Evolutionary conservation across 2,113 vertebrate genomes (phyloP).

Genomic region (Notiomystis cincta): DNA sequence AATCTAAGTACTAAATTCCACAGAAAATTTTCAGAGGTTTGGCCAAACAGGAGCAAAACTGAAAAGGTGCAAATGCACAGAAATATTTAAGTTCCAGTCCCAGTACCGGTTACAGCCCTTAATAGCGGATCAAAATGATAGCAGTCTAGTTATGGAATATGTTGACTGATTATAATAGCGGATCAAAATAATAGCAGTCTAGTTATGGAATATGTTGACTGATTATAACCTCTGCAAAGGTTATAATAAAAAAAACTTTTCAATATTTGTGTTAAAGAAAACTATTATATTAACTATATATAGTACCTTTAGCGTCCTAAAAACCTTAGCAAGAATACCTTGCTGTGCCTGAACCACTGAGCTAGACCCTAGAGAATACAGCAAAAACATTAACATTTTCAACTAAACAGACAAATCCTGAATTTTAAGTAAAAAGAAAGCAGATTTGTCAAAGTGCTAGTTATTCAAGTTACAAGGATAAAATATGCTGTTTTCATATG

Average conservation of each 20-base stretch:
- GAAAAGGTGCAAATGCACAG: neutral
- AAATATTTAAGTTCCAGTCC: neutral
- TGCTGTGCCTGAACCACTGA: neutral
- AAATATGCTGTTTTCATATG: neutral
- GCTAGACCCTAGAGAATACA: neutral
- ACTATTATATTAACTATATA: neutral
- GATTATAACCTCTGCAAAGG: neutral
- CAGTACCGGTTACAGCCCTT: neutral
- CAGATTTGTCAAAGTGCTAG: neutral
- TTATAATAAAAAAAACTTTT: neutral
- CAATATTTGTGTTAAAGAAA: neutral
- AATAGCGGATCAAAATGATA: rapidly evolving
- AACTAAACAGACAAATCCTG: neutral
- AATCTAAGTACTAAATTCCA: neutral
- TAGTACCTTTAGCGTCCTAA: neutral
- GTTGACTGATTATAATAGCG: neutral
- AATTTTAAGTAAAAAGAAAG: neutral
- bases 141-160: neutral
- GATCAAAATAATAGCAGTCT: neutral
- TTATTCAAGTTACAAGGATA: neutral
- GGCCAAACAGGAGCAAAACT: neutral
- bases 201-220: neutral
- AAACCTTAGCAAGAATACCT: neutral
- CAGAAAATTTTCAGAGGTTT: neutral
- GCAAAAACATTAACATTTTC: neutral